phyloP scores from a whole-genome alignment of 2,888 invertebrate genomes.

The Xanthia togata region DNA sequence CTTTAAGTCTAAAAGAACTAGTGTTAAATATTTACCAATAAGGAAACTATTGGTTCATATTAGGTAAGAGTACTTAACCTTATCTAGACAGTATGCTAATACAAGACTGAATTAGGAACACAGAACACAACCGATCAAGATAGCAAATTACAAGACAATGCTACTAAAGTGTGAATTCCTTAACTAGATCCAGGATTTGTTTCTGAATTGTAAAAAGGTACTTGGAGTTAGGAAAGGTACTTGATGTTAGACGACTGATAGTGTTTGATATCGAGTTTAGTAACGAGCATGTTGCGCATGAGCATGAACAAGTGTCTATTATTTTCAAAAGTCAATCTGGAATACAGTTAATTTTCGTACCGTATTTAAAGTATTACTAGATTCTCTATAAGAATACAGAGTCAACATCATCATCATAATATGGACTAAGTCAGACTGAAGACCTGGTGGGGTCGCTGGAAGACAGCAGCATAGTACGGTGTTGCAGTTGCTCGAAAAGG shows the following conservation, averaged over 20 bases:
- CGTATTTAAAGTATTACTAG: too few species aligned
- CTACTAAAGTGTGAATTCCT: constrained; percentile 56
- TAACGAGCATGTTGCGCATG: not conserved
- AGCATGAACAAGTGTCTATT: too few species aligned
- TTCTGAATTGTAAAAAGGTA: constrained; percentile 31
- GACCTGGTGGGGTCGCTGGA: not conserved
- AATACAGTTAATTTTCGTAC: too few species aligned
- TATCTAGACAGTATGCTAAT: constrained; percentile 56
- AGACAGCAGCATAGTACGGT: not conserved
- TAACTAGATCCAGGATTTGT: constrained; percentile 39
- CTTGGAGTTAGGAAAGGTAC: constrained; percentile 18
- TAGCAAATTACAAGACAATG: constrained; percentile 57
- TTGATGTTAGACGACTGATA: not conserved
- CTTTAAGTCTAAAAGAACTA: not conserved
- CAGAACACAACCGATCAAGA: constrained; percentile 50
- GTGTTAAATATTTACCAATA: constrained; percentile 15
- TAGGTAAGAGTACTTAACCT: constrained; percentile 37
- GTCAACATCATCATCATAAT: too few species aligned
- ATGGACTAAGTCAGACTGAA: not conserved
- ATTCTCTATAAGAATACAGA: too few species aligned
- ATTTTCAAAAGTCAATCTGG: too few species aligned
- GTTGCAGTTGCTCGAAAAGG: not conserved
- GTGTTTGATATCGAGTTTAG: not conserved
- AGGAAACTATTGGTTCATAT: constrained; percentile 17
- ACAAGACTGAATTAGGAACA: constrained; percentile 36